These are phyloP conservation scores for Spea hammondii DNA, from an alignment of 2,797 vertebrate genomes.

Conservation along the genomic window DNA sequence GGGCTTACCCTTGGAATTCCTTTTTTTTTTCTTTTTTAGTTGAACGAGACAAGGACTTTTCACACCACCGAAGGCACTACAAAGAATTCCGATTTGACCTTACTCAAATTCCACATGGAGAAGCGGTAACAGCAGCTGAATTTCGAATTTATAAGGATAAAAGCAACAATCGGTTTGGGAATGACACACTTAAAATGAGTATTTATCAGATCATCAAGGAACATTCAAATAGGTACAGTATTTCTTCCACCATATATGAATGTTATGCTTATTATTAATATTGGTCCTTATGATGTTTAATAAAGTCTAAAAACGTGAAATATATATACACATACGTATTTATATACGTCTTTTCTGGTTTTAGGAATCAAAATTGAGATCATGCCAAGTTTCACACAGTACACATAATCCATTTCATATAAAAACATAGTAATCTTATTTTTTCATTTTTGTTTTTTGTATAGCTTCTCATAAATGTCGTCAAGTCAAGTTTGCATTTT, in stretches of 20 bases:
- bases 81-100: slow-evolving; percentile 99
- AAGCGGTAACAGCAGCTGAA: slow-evolving; percentile 94
- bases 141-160: slow-evolving; percentile 97
- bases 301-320: background rate
- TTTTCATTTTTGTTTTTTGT: background rate
- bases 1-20: slow-evolving; percentile 49
- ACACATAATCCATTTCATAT: background rate
- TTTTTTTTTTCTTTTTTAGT: slow-evolving; percentile 70
- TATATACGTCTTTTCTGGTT: no score
- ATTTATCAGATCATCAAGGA: slow-evolving; percentile 97
- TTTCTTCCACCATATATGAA: background rate
- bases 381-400: background rate
- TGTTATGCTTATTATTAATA: background rate
- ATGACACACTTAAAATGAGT: slow-evolving; percentile 91
- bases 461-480: background rate
- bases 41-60: slow-evolving; percentile 98
- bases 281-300: background rate
- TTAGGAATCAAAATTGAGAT: no score
- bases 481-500: slow-evolving; percentile 28
- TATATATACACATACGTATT: no score
- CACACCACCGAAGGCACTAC: slow-evolving; percentile 94
- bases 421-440: background rate
- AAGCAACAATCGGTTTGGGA: slow-evolving; percentile 86
- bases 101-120: slow-evolving; percentile 94
- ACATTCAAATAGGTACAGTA: slow-evolving; percentile 84